These are phyloP conservation scores for Uloborus diversus DNA, from an alignment of 1,140 invertebrate species.

Conservation along the genomic window DNA sequence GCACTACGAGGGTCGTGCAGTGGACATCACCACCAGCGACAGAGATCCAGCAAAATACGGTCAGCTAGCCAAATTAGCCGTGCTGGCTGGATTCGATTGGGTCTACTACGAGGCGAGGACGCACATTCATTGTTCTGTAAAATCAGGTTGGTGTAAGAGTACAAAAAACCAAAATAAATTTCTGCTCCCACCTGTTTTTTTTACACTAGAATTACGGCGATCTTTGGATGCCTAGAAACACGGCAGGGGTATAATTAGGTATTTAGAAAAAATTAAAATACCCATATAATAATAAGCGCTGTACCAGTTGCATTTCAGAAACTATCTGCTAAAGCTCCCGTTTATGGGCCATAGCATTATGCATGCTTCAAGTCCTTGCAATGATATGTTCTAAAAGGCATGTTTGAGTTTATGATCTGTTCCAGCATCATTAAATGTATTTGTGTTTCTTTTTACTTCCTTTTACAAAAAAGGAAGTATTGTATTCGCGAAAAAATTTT, in stretches of 20 bases:
- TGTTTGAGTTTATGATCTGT: too few species aligned
- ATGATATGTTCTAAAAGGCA: too few species aligned
- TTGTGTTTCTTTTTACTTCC: too few species aligned
- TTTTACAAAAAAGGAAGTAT: too few species aligned
- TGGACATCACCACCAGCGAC: constrained; percentile 95
- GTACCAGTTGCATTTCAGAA: too few species aligned
- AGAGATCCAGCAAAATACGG: constrained; percentile 91
- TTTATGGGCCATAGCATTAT: too few species aligned
- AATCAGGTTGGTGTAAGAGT: constrained; percentile 87
- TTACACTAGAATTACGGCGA: not conserved
- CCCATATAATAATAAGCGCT: not conserved
- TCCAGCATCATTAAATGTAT: too few species aligned
- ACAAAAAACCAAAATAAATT: too few species aligned
- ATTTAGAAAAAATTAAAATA: not conserved
- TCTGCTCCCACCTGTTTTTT: not conserved
- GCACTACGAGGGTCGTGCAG: constrained; percentile 95
- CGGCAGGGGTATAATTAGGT: not conserved
- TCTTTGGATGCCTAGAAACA: not conserved
- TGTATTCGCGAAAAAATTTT: too few species aligned
- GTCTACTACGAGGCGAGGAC: constrained; percentile 94
- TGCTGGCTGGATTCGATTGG: constrained; percentile 98
- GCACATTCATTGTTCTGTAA: constrained; percentile 97
- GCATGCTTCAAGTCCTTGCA: too few species aligned
- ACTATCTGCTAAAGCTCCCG: too few species aligned
- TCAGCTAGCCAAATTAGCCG: constrained; percentile 93